Conservation (phyloP, 2,888 invertebrate genomes). For the Himalopsyche kuldschensis region DNA sequence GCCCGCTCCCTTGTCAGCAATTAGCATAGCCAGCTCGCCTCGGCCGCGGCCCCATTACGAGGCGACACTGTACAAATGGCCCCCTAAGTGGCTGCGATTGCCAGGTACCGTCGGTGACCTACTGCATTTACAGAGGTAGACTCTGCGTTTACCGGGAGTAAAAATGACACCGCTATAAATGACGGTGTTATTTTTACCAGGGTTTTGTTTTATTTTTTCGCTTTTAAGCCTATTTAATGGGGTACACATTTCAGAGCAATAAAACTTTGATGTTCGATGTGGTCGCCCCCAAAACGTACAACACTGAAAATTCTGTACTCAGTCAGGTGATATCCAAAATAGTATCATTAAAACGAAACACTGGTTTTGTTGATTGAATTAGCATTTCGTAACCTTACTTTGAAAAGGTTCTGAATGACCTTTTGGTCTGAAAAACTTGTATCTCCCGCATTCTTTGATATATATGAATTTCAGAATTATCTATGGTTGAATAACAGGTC, state of each 20-base stretch:
- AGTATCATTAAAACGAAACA: too few species aligned
- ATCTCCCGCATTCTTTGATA: too few species aligned
- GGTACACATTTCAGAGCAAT: background rate
- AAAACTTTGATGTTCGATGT: background rate
- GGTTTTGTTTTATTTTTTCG: background rate
- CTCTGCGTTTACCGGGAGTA: background rate
- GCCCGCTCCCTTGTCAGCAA: background rate
- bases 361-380: too few species aligned
- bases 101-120: background rate
- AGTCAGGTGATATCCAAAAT: too few species aligned
- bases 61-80: background rate
- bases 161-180: background rate
- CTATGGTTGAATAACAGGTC: too few species aligned
- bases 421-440: too few species aligned
- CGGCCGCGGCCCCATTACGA: background rate
- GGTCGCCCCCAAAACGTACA: too few species aligned
- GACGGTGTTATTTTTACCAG: background rate
- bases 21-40: background rate
- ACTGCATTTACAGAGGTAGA: background rate
- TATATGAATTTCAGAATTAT: too few species aligned
- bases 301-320: too few species aligned
- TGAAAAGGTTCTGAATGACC: too few species aligned
- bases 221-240: background rate
- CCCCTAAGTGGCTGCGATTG: background rate
- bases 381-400: too few species aligned